Conservation (phyloP, 1,140 invertebrate genomes). For the Hylyphantes graminicola region DNA sequence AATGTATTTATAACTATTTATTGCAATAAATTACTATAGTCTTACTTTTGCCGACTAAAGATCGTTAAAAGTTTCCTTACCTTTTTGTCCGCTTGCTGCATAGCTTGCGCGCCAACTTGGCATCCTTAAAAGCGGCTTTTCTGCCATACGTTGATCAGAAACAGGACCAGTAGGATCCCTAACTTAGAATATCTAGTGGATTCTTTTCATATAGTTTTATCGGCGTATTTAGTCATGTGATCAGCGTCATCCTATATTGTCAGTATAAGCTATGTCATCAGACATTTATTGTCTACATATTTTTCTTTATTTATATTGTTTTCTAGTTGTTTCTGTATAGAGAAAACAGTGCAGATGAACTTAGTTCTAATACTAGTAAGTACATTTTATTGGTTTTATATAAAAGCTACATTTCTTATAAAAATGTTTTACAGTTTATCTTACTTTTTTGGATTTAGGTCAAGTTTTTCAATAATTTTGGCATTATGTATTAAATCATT, state of each 20-base stretch:
- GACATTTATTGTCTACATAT: constrained; percentile 16
- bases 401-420: too few relatives aligned
- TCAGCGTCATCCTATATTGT: constrained; percentile 20
- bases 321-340: constrained; percentile 32
- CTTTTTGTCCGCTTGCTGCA: background rate
- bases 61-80: too few relatives aligned
- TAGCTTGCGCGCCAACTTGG: constrained; percentile 14
- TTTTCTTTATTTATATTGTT: constrained; percentile 35
- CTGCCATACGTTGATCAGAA: background rate
- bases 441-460: too few relatives aligned
- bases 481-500: too few relatives aligned
- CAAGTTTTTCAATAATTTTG: too few relatives aligned
- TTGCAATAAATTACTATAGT: too few relatives aligned
- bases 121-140: background rate
- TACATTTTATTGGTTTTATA: background rate
- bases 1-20: too few relatives aligned
- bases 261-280: constrained; percentile 30
- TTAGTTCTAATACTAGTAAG: constrained; percentile 12
- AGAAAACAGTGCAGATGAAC: constrained; percentile 15
- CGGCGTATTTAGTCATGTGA: constrained; percentile 44
- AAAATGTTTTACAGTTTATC: too few relatives aligned
- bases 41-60: too few relatives aligned
- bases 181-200: constrained; percentile 12
- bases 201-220: constrained; percentile 27
- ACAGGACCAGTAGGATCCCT: constrained; percentile 16